phyloP scores from a whole-genome alignment of 2,113 vertebrate genomes.

The Rutilus rutilus region DNA sequence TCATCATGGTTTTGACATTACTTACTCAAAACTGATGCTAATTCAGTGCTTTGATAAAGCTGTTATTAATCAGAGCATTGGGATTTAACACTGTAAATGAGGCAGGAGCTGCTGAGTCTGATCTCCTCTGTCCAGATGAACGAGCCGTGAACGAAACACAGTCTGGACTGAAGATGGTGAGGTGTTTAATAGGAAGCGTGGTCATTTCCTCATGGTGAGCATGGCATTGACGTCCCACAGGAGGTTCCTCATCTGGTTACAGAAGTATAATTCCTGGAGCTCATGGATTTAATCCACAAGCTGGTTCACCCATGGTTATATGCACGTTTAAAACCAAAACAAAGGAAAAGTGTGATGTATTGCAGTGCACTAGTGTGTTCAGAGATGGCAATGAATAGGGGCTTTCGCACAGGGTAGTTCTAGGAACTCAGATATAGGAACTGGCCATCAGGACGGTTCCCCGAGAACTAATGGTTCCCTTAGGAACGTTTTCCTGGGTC shows the following conservation, averaged over 20 bases:
- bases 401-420: too few species aligned
- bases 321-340: too few species aligned
- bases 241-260: conserved; percentile 79
- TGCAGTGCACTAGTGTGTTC: too few species aligned
- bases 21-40: not conserved
- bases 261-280: too few species aligned
- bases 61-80: not conserved
- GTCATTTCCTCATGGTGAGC: conserved; percentile 78
- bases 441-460: too few species aligned
- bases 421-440: too few species aligned
- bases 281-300: too few species aligned
- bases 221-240: conserved; percentile 83
- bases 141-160: not conserved
- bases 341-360: too few species aligned
- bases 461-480: too few species aligned
- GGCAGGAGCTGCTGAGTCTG: not conserved
- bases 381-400: not conserved
- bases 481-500: too few species aligned
- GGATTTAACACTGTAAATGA: conserved; percentile 2
- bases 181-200: not conserved
- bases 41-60: not conserved
- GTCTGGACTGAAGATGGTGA: not conserved
- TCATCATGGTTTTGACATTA: not conserved
- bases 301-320: too few species aligned
- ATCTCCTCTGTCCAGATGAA: conserved; percentile 11